These are phyloP conservation scores for Branchellion lobata DNA, from an alignment of 2,888 invertebrate species.

Conservation along the genomic window DNA sequence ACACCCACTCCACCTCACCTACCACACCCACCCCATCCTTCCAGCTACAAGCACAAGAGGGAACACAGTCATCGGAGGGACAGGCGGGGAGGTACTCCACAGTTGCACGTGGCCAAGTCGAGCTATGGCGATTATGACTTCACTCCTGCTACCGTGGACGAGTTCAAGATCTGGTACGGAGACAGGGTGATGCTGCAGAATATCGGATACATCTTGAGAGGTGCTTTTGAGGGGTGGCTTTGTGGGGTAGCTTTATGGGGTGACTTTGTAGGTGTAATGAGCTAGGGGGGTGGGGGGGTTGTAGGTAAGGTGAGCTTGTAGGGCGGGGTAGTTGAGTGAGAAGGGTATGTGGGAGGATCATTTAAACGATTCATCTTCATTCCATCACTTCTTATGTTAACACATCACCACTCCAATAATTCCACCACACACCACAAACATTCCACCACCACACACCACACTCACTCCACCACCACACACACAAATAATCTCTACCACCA, in stretches of 20 bases:
- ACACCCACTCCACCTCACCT: neutral
- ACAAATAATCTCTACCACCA: too few species aligned
- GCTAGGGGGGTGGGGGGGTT: neutral
- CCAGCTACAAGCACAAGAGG: neutral
- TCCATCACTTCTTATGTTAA: too few species aligned
- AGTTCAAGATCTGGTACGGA: conserved; percentile 50
- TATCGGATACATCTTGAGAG: conserved; percentile 50
- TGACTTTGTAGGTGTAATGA: neutral
- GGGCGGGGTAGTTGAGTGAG: neutral
- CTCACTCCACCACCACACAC: too few species aligned
- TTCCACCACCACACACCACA: too few species aligned
- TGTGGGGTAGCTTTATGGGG: neutral
- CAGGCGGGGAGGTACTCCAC: neutral
- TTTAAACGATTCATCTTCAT: neutral
- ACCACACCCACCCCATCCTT: too few species aligned
- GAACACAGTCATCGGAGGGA: neutral
- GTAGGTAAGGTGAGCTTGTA: neutral
- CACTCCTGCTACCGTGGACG: conserved; percentile 43
- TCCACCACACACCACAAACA: too few species aligned
- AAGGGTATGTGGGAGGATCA: neutral
- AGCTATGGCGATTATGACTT: neutral
- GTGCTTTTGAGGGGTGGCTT: conserved; percentile 46
- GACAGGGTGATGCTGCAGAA: conserved; percentile 52
- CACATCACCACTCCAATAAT: too few species aligned
- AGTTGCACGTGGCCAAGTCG: neutral